A percentile compares a stretch with the other conserved stretches of the same genome.
Conservation (phyloP, 2,888 invertebrate genomes). For the Amphipyra tragopoginis region DNA sequence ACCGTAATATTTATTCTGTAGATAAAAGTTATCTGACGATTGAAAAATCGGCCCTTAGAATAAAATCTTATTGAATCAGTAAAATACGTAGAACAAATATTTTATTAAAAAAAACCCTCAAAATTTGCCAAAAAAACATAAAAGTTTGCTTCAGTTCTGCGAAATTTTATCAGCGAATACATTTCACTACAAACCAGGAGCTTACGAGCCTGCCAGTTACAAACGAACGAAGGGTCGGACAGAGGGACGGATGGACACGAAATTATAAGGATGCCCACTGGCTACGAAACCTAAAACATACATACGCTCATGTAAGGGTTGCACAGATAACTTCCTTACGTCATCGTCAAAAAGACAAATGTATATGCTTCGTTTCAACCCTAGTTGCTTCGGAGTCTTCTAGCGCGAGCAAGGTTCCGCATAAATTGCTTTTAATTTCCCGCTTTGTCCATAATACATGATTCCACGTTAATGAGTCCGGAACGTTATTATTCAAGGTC, state of each 20-base stretch:
- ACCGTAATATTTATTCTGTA: too few species aligned
- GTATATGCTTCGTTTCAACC: slow-evolving; percentile 26
- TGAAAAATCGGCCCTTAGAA: too few species aligned
- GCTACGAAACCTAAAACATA: slow-evolving; percentile 46
- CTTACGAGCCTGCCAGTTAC: slow-evolving; percentile 35
- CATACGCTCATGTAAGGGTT: slow-evolving; percentile 29
- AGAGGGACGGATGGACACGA: slow-evolving; percentile 38
- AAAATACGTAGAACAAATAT: not conserved
- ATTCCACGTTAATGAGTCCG: slow-evolving; percentile 60
- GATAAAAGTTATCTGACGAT: too few species aligned
- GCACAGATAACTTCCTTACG: slow-evolving; percentile 41
- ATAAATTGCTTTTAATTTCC: slow-evolving; percentile 72
- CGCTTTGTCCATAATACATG: slow-evolving; percentile 67
- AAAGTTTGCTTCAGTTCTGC: slow-evolving; percentile 16
- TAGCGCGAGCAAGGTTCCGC: slow-evolving; percentile 46
- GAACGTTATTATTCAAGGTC: slow-evolving; percentile 70
- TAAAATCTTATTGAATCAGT: not conserved
- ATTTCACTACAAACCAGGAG: slow-evolving; percentile 32
- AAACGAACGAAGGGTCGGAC: slow-evolving; percentile 42
- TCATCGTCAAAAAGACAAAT: slow-evolving; percentile 51
- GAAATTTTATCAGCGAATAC: slow-evolving; percentile 34
- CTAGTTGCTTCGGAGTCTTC: slow-evolving; percentile 34
- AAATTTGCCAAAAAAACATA: slow-evolving; percentile 9
- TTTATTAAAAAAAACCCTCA: slow-evolving; percentile 1
- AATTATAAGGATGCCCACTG: slow-evolving; percentile 51